Base-by-base conservation (phyloP, 2,113 vertebrate genomes). In the Pomatostomus ruficeps region DNA sequence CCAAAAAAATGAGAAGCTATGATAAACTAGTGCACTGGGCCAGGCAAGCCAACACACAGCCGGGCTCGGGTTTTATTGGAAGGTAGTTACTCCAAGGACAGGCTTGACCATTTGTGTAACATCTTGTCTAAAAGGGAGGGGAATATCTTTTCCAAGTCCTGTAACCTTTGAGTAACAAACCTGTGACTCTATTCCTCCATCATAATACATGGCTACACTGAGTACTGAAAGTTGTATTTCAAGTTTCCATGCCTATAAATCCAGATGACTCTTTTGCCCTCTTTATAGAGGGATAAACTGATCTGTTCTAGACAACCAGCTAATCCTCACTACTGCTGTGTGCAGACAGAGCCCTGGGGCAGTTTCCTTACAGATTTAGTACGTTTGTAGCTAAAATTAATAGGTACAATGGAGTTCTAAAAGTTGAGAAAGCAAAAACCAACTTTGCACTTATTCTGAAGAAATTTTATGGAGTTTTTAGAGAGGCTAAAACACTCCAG, bases 261-360 rank as follows among this genome's bases (percentile, higher is more conserved):
- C 72, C 70, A 67, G 48, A 59, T 9, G 12, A 91, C 77, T 87
- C 61, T 68, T 89, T 40, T 78, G 88, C 49, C 85, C 74, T 81
- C 81, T 89, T 91, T 82, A 81, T 31, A 70, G 42, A 46, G 72
- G 89, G 77, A 89, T 85, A 71, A 95, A 95, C 77, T 88, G 91
- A 78, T 89, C 80, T 61, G 42, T 61, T 63, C 36, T 38, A 75
- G 48, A 75, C 57, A 89, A 55, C 22, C 62, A 33, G 40, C 62
- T 93, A 89, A 94, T 89, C 88, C 71, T 93, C 38, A 66, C 81
- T 10, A 22, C 48, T 66, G 38, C 42, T 58, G n/a, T 23, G 54
- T 40, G 20, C 59, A 86, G 67, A 67, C 54, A 65, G 58, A 88
- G 45, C 26, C 54, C 45, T 28, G 58, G n/a, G 58, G 78, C 85